These are phyloP conservation scores for Todiramphus saurophagus DNA, from an alignment of 2,113 vertebrate species.

Conservation along the genomic window DNA sequence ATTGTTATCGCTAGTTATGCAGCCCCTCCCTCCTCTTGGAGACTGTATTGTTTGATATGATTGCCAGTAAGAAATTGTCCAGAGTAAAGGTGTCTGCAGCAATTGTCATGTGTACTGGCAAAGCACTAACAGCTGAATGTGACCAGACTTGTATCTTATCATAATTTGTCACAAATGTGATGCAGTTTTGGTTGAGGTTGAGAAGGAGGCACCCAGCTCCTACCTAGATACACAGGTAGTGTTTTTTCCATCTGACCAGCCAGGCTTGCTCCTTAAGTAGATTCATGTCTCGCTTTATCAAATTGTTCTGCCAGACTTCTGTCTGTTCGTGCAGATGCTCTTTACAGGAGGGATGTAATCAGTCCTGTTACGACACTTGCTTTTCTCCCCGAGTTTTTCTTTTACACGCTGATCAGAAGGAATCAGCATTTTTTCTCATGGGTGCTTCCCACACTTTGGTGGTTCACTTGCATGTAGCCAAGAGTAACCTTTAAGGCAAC, in stretches of 20 bases:
- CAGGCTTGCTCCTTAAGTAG: neutral
- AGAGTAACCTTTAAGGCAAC: conserved; percentile 1
- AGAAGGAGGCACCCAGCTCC: neutral
- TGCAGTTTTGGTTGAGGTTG: neutral
- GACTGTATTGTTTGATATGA: neutral
- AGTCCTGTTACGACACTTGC: neutral
- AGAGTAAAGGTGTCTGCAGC: neutral
- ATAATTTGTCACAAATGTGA: neutral
- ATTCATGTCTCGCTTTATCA: neutral
- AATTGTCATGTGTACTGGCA: neutral
- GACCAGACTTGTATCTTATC: neutral
- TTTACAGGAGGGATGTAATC: neutral
- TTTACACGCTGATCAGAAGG: neutral
- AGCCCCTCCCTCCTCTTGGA: neutral
- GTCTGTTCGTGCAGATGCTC: conserved; percentile 5
- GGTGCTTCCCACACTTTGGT: neutral
- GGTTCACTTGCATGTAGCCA: conserved; percentile 19
- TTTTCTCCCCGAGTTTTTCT: neutral
- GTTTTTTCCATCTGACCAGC: neutral
- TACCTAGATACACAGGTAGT: neutral
- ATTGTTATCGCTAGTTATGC: neutral
- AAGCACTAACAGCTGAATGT: neutral
- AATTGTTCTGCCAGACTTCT: neutral
- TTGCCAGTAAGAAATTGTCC: neutral
- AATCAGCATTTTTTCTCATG: conserved; percentile 24